These are phyloP conservation scores for Sarcophaga carnaria DNA, from an alignment of 2,888 invertebrate genomes.

Conservation along the genomic window DNA sequence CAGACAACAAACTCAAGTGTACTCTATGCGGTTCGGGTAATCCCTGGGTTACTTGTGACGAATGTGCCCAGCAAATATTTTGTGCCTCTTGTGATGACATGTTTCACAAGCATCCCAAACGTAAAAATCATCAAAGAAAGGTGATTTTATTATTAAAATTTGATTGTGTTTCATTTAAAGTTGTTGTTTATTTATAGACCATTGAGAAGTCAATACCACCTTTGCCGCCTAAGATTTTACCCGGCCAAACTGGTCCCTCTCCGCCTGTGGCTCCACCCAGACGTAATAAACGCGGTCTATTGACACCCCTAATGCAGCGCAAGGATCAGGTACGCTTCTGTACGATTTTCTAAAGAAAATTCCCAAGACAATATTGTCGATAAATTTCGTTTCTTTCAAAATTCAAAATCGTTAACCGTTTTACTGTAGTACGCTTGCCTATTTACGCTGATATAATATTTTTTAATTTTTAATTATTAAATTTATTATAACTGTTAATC, in stretches of 20 bases:
- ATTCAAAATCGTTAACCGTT: conserved; percentile 28
- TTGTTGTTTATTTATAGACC: conserved; percentile 74
- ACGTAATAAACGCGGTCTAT: conserved; percentile 84
- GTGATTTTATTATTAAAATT: conserved; percentile 80
- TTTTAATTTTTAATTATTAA: not conserved
- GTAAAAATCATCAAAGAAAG: conserved; percentile 90
- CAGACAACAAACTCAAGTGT: conserved; percentile 86
- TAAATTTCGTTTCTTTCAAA: conserved; percentile 7
- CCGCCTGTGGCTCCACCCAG: conserved; percentile 86
- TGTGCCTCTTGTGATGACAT: conserved; percentile 96
- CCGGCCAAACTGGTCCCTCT: conserved; percentile 75
- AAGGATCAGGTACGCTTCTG: conserved; percentile 82
- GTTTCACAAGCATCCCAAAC: conserved; percentile 96
- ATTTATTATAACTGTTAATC: conserved; percentile 16
- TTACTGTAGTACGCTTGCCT: conserved; percentile 51
- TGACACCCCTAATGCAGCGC: conserved; percentile 82
- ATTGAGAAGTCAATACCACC: conserved; percentile 83
- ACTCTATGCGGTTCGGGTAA: conserved; percentile 92
- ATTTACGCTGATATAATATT: conserved; percentile 29
- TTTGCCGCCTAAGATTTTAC: conserved; percentile 85
- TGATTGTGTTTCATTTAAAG: not conserved
- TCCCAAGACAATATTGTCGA: conserved; percentile 19
- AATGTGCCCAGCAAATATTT: conserved; percentile 91
- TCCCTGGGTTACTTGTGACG: conserved; percentile 91
- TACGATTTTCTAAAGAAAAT: conserved; percentile 80